A percentile compares a stretch with the other conserved stretches of the same genome.
Evolutionary conservation across 2,113 vertebrate species (phyloP).

Genomic region (Misgurnus anguillicaudatus): DNA sequence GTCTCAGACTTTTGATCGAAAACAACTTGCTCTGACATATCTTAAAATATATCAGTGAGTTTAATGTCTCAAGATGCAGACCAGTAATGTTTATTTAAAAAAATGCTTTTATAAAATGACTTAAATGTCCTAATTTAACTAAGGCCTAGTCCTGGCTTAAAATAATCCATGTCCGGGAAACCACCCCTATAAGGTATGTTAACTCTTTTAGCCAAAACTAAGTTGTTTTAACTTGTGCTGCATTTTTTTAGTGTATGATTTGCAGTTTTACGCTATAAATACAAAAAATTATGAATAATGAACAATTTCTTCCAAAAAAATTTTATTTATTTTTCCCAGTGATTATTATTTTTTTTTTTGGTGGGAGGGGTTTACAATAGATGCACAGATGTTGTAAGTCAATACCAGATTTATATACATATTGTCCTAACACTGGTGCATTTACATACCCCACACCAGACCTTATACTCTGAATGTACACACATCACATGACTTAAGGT

Average conservation of each 20-base stretch:
- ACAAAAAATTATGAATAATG: constrained; percentile 13
- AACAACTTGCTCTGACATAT: no score
- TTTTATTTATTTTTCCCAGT: constrained; percentile 15
- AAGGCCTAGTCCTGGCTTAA: no score
- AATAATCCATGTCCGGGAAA: no score
- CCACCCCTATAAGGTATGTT: no score
- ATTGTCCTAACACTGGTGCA: neutral
- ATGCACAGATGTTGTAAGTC: constrained; percentile 35
- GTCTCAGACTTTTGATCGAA: no score
- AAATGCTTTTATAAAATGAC: no score
- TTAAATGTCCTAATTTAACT: no score
- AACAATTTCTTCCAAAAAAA: constrained; percentile 18
- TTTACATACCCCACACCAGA: neutral
- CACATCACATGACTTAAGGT: neutral
- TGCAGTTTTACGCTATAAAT: neutral
- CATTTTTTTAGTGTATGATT: neutral
- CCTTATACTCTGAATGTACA: neutral
- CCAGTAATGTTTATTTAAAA: no score
- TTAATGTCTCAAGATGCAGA: no score
- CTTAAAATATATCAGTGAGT: no score
- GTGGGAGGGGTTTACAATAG: constrained; percentile 46
- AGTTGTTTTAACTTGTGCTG: no score
- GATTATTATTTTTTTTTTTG: constrained; percentile 1
- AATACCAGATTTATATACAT: constrained; percentile 25
- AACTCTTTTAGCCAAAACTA: no score